Conservation (phyloP, 1,140 invertebrate genomes). For the Drosophila triauraria region DNA sequence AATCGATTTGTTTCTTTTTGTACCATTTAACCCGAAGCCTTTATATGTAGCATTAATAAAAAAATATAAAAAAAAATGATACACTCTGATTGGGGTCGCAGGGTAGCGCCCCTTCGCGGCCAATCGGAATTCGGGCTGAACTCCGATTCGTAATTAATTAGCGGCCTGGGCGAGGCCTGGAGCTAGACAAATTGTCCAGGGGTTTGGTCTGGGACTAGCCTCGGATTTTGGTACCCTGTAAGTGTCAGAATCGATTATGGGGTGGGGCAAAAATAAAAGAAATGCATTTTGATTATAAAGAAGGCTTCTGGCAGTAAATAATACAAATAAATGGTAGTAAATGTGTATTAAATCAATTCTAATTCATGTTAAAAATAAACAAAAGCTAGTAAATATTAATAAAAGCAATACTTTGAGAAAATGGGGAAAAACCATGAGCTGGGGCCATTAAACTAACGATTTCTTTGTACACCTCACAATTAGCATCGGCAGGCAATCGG, state of each 20-base stretch:
- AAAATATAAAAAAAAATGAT: slow-evolving; percentile 1
- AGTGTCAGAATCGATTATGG: background rate
- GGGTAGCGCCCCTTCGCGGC: slow-evolving; percentile 31
- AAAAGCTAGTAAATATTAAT: no score
- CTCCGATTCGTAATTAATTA: slow-evolving; percentile 41
- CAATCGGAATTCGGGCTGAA: slow-evolving; percentile 14
- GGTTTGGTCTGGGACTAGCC: background rate
- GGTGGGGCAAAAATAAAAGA: background rate
- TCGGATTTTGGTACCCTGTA: slow-evolving; percentile 1
- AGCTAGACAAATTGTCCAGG: slow-evolving; percentile 38
- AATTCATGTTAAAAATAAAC: no score
- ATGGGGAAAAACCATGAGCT: background rate
- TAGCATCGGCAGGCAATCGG: background rate
- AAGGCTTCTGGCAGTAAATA: background rate
- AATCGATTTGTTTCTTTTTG: slow-evolving; percentile 36
- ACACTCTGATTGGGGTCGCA: slow-evolving; percentile 35
- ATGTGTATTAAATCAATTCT: no score
- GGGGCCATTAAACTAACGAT: slow-evolving; percentile 7
- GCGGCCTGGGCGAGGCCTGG: slow-evolving; percentile 30
- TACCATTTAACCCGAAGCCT: slow-evolving; percentile 29
- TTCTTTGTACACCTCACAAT: background rate
- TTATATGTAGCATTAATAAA: background rate
- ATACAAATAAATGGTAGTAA: background rate
- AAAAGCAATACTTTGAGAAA: background rate
- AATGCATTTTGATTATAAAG: no score